phyloP scores from a whole-genome alignment of 2,113 vertebrate species.

The Scytalopus superciliaris region DNA sequence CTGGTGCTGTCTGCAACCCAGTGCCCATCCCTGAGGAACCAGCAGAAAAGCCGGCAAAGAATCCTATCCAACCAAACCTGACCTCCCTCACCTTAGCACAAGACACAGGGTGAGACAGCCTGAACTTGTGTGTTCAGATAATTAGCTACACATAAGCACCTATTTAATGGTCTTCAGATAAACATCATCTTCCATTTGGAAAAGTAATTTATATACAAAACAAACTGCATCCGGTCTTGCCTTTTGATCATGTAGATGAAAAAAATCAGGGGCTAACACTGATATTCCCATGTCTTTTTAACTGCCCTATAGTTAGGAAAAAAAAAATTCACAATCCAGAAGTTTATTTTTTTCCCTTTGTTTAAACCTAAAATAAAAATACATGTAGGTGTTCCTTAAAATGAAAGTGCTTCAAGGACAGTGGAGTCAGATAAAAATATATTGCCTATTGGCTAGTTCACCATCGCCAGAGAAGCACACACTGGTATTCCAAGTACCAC shows the following conservation, averaged over 20 bases:
- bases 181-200: not conserved
- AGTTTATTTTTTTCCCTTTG: not conserved
- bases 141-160: not conserved
- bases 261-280: not conserved
- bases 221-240: not conserved
- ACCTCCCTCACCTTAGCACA: not conserved
- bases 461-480: not conserved
- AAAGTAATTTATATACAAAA: not conserved
- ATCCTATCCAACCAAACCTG: not conserved
- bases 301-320: not conserved
- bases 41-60: not conserved
- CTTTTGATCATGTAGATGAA: not conserved
- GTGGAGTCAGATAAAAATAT: constrained; percentile 36
- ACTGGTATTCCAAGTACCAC: not conserved
- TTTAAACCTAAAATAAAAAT: constrained; percentile 13
- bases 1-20: not conserved
- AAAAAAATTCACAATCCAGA: not conserved
- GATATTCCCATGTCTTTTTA: not conserved
- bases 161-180: not conserved
- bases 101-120: not conserved
- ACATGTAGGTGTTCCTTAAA: not conserved
- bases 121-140: not conserved
- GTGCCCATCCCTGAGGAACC: not conserved
- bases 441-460: constrained; percentile 4
- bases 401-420: not conserved